phyloP scores from a whole-genome alignment of 1,140 invertebrate species.

The Pentalonia nigronervosa region DNA sequence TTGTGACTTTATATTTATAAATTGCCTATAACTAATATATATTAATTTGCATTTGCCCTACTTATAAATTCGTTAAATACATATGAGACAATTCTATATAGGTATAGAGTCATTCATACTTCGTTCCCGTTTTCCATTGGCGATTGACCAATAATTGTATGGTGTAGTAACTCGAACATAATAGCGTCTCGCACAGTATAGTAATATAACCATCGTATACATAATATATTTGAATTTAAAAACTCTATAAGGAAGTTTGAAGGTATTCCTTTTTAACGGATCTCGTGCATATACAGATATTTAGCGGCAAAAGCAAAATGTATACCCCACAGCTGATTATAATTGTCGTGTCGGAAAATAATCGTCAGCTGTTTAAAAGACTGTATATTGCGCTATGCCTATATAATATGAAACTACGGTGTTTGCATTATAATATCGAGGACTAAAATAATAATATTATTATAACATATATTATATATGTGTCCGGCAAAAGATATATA shows the following conservation, averaged over 20 bases:
- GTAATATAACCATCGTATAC: background rate
- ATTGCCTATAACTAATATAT: background rate
- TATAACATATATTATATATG: background rate
- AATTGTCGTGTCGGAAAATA: background rate
- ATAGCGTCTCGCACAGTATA: background rate
- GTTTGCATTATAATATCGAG: background rate
- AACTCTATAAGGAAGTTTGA: background rate
- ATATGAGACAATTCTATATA: background rate
- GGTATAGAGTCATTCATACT: background rate
- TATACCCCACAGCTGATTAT: background rate
- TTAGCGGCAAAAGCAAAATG: background rate
- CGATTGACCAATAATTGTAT: background rate
- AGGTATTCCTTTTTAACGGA: background rate
- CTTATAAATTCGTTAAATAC: conserved; percentile 3
- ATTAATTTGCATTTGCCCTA: conserved; percentile 11
- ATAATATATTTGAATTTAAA: conserved; percentile 20
- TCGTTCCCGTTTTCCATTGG: background rate
- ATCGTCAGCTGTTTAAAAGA: background rate
- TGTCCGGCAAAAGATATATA: background rate
- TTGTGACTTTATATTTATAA: background rate
- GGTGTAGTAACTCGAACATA: background rate
- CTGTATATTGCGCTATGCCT: background rate
- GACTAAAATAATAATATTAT: background rate
- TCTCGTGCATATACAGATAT: background rate
- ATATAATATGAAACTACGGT: background rate